Base-by-base conservation (phyloP, 2,797 vertebrate genomes). In the Macrochelys suwanniensis region DNA sequence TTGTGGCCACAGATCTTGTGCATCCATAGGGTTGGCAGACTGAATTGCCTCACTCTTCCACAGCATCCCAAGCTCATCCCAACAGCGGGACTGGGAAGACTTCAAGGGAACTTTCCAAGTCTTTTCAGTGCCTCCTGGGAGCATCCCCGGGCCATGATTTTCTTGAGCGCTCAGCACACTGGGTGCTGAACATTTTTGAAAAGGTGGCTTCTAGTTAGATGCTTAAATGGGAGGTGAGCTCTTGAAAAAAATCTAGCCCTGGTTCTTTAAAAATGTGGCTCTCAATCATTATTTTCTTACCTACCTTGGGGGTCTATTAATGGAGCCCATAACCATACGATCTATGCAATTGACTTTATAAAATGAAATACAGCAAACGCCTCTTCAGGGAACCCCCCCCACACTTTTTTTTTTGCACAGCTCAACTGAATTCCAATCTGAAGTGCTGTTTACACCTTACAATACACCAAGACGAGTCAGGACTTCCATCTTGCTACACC, bases 221-320 rank as follows among this genome's bases (percentile, higher is more conserved):
- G 1, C 76, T 78, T 50, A n/a, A 45, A 56, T 1, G 51, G 47
- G 5, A 61, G 54, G 77, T 57, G 59, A 91, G 61, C 45, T 82
- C 85, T 82, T 65, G 85, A 85, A 85, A 42, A 42, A 57, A 93
- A 80, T 16, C 85, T 57, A 11, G 81, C 85, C 54, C 91, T 1
- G 56, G 57, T 82, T 79, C 16, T 74, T 26, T 11, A 42, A 11
- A 74, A 47, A 7, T 65, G 65, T 71, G 82, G 59, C 86, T 93
- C 76, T 45, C 10, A 79, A 42, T 91, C 94, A n/a, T 61, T 15
- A 33, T 65, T 65, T 90, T 50, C 45, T 37, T 1, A 0, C 8
- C 78, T 76, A n/a, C 57, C 7, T 50, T 5, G 31, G 15, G 15
- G 0, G 81, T 61, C 81, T 1, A 0, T 2, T 4, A 65, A 2